These are phyloP conservation scores for Celastrina argiolus DNA, from an alignment of 2,888 invertebrate species.

Conservation along the genomic window DNA sequence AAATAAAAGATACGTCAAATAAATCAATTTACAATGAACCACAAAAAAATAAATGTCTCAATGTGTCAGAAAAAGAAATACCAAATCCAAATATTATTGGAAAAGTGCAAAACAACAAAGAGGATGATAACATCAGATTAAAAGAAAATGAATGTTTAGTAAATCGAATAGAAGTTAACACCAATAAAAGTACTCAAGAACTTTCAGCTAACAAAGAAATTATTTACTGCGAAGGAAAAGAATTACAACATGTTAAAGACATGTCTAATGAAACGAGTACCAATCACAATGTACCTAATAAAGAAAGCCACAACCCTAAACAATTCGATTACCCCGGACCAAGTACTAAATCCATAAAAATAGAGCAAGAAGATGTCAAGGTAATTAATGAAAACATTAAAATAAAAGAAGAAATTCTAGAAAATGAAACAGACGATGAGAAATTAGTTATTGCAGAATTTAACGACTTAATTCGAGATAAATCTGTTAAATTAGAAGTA, in stretches of 20 bases:
- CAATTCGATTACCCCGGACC: not conserved
- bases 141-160: not conserved
- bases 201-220: not conserved
- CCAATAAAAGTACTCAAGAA: not conserved
- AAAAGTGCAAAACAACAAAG: not conserved
- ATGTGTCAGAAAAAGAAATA: not conserved
- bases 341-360: not conserved
- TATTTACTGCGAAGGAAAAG: not conserved
- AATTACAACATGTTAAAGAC: not conserved
- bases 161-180: not conserved
- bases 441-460: constrained; percentile 5
- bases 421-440: constrained; percentile 7
- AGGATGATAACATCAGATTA: not conserved
- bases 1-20: not conserved
- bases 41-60: not conserved
- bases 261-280: not conserved
- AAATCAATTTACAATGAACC: not conserved
- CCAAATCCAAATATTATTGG: not conserved
- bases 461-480: not conserved
- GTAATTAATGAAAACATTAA: not conserved
- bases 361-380: not conserved
- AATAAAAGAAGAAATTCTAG: constrained; percentile 21
- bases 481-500: constrained; percentile 9
- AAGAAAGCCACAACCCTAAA: not conserved
- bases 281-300: not conserved